Evolutionary conservation across 2,797 vertebrate genomes (phyloP).

Genomic region (Coregonus ussuriensis): DNA sequence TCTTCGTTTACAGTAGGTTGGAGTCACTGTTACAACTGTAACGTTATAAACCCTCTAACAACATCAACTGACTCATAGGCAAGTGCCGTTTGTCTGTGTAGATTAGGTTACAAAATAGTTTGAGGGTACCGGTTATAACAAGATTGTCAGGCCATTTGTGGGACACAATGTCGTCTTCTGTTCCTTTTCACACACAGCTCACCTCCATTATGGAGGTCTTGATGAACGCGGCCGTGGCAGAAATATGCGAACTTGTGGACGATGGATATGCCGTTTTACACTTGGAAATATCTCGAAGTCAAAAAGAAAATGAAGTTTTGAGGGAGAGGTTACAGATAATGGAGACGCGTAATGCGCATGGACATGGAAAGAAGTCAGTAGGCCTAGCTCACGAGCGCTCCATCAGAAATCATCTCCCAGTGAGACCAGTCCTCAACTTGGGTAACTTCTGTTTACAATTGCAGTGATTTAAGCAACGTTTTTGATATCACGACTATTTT

Average conservation of each 20-base stretch:
- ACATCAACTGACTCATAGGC: not conserved
- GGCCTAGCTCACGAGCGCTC: not conserved
- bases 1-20: too few relatives aligned
- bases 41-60: not conserved
- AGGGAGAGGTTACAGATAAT: constrained; percentile 64
- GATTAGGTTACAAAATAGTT: not conserved
- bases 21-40: too few relatives aligned
- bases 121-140: not conserved
- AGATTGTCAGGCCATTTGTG: not conserved
- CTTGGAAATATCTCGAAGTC: constrained; percentile 60
- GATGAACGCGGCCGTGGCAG: constrained; percentile 67
- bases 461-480: too few relatives aligned
- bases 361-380: not conserved
- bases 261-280: constrained; percentile 63
- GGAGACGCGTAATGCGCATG: constrained; percentile 39
- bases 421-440: not conserved
- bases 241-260: constrained; percentile 73
- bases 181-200: constrained; percentile 64
- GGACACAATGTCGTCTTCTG: constrained; percentile 54
- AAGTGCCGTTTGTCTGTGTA: not conserved
- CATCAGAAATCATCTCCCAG: not conserved
- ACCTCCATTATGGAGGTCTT: constrained; percentile 75
- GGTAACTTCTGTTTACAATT: not conserved
- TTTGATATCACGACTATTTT: not conserved
- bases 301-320: constrained; percentile 66